Percentiles rank a stretch among this genome's conserved stretches.
Conservation (phyloP, 2,113 vertebrate species). For the Petroica traversi region DNA sequence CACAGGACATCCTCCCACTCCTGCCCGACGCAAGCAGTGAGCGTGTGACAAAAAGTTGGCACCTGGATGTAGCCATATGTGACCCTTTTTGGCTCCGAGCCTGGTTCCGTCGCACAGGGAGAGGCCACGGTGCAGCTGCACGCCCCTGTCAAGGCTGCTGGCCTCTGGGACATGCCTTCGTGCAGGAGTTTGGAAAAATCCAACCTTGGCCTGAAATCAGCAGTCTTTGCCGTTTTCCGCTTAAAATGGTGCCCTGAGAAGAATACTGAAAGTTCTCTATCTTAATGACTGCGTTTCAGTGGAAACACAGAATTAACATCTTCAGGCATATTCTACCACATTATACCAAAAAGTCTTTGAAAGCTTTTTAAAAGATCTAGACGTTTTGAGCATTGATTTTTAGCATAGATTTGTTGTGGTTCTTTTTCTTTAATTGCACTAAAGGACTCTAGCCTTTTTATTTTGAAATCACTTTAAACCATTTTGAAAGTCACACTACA, state of each 20-base stretch:
- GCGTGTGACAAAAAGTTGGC: neutral
- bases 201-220: neutral
- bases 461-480: neutral
- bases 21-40: neutral
- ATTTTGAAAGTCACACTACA: neutral
- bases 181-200: neutral
- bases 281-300: neutral
- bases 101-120: neutral
- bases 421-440: neutral
- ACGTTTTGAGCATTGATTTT: neutral
- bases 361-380: neutral
- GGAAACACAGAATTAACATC: neutral
- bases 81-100: neutral
- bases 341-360: neutral
- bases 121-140: neutral
- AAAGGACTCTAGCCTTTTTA: neutral
- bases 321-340: rapidly evolving
- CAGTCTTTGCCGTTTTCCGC: neutral
- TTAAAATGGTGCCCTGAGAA: neutral
- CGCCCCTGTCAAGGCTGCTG: neutral
- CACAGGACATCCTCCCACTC: slow-evolving; percentile 22
- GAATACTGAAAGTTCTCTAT: neutral
- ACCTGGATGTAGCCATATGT: neutral
- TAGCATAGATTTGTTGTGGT: too few species aligned
- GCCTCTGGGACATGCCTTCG: neutral